Evolutionary conservation across 2,888 invertebrate genomes (phyloP).

Genomic region (Platynereis dumerilii): DNA sequence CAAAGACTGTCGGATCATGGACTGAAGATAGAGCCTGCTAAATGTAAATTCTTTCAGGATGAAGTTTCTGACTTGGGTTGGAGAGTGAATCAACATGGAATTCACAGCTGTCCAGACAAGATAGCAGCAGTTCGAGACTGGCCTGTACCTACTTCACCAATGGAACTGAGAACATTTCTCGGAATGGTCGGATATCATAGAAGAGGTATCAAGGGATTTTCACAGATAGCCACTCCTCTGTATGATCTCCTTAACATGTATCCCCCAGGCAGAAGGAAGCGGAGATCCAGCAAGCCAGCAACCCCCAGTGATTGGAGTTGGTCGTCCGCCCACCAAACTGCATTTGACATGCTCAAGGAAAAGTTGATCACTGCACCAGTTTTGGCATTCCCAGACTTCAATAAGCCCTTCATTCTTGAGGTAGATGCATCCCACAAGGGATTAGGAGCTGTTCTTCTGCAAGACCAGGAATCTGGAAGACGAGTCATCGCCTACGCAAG

Average conservation of each 20-base stretch:
- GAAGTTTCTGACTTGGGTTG: too few species aligned
- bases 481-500: too few species aligned
- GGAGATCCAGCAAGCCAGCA: background rate
- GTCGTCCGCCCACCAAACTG: too few species aligned
- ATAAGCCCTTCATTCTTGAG: slow-evolving; percentile 35
- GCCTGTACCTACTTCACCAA: background rate
- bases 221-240: background rate
- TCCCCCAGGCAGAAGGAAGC: background rate
- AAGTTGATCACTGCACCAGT: slow-evolving; percentile 32
- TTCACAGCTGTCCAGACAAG: background rate
- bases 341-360: slow-evolving; percentile 29
- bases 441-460: slow-evolving; percentile 36
- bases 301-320: too few species aligned
- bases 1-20: too few species aligned
- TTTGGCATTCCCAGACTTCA: slow-evolving; percentile 38
- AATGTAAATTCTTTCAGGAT: too few species aligned
- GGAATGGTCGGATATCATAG: slow-evolving; percentile 5
- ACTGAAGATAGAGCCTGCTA: too few species aligned
- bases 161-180: background rate
- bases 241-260: background rate
- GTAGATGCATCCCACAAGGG: slow-evolving; percentile 35
- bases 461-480: slow-evolving; percentile 27
- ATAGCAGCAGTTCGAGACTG: background rate
- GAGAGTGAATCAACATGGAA: background rate
- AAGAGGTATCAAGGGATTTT: background rate